Percentiles rank a stretch among this genome's conserved stretches.
Conservation (phyloP, 2,888 invertebrate genomes). For the Branchellion lobata region DNA sequence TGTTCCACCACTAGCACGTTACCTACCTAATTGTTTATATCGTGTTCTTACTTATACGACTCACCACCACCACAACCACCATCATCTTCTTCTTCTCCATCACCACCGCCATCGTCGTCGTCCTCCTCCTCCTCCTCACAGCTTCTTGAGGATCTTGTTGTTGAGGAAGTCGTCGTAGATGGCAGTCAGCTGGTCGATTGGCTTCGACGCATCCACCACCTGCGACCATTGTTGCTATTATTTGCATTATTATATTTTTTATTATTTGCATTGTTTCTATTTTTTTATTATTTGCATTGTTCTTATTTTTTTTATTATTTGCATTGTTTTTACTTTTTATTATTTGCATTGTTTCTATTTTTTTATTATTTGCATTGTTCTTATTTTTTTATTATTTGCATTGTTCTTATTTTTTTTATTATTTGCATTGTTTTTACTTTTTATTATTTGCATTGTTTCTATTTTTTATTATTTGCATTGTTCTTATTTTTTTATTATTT, state of each 20-base stretch:
- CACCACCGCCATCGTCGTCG: conserved; percentile 71
- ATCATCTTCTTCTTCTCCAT: not conserved
- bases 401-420: too few relatives aligned
- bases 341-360: too few relatives aligned
- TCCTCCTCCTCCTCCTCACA: conserved; percentile 71
- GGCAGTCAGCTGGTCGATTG: not conserved
- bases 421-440: too few relatives aligned
- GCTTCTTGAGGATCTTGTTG: not conserved
- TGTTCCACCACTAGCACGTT: too few relatives aligned
- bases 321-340: too few relatives aligned
- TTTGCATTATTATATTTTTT: not conserved
- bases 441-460: too few relatives aligned
- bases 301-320: not conserved
- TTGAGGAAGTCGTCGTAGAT: conserved; percentile 2
- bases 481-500: too few relatives aligned
- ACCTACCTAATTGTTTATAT: conserved; percentile 24
- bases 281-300: too few relatives aligned
- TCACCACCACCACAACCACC: conserved; percentile 65
- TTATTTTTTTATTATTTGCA: too few relatives aligned
- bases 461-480: too few relatives aligned
- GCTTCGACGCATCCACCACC: conserved; percentile 8
- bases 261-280: not conserved
- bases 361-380: too few relatives aligned
- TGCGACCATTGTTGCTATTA: not conserved
- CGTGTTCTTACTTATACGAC: too few relatives aligned